phyloP scores from a whole-genome alignment of 2,888 invertebrate species.

The Drosophila diplacantha region DNA sequence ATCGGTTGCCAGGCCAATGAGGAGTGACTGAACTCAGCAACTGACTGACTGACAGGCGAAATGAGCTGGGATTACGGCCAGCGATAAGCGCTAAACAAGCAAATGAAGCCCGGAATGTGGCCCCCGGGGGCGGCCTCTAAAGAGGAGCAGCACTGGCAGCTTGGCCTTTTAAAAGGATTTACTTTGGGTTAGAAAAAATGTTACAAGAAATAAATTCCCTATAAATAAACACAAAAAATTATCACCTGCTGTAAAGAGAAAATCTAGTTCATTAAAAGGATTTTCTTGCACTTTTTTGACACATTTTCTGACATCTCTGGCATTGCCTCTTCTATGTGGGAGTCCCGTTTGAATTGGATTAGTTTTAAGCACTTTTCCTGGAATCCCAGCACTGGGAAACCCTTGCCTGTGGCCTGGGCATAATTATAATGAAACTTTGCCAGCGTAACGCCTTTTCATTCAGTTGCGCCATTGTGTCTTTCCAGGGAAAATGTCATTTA shows the following conservation, averaged over 20 bases:
- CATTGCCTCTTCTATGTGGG: background rate
- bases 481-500: conserved; percentile 64
- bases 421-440: conserved; percentile 34
- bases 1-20: conserved; percentile 48
- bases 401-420: conserved; percentile 23
- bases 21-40: conserved; percentile 52
- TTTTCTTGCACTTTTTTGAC: background rate
- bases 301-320: background rate
- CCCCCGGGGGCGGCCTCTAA: conserved; percentile 1
- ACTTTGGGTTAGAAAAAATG: background rate
- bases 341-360: conserved; percentile 18
- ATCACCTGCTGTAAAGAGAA: background rate
- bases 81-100: conserved; percentile 67
- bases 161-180: conserved; percentile 2
- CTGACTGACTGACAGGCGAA: conserved; percentile 48
- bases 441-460: conserved; percentile 14
- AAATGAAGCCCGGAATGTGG: conserved; percentile 59
- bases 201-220: background rate
- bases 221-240: background rate
- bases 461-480: conserved; percentile 46
- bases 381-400: conserved; percentile 10
- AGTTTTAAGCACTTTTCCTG: conserved; percentile 25
- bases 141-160: conserved; percentile 1
- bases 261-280: background rate
- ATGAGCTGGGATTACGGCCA: conserved; percentile 49